Evolutionary conservation across 2,113 vertebrate species (phyloP), one percentile per base, ranked within the genome.

Genomic region (Cyprinodon tularosa): DNA sequence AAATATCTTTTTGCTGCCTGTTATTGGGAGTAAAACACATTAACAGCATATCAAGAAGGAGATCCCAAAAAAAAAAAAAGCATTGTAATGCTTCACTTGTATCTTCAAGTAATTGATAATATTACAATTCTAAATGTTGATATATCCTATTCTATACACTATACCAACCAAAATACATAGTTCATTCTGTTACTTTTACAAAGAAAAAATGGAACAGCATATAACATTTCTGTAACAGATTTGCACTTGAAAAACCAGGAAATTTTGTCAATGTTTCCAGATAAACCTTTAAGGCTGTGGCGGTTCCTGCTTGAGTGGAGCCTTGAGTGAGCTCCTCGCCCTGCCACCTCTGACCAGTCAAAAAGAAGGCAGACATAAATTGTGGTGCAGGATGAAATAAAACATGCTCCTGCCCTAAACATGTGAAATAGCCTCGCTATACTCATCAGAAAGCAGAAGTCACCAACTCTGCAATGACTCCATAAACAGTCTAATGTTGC

Each of bases 21-120:
- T 42, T 42, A 42, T 42, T 53, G 17, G 50, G 15, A 8, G 17
- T 20, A 12, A 53, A 53, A 53, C 20, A 17, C 4, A 17, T 53
- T 14, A 20, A 57, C 20, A 57, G 50, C 3, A 3, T 57, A 76
- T 75, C 60, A 67, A 75, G 72, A 15, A 22, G 36, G 13, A 36
- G 29, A 62, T 22, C 10, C 48, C 12, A 29, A 57, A 45, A 62
- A 37, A 64, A 44, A 17, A 47, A 12, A 70, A 14, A 66, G 29
- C 29, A 29, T 29, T 29, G 60, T 53, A 53, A 53, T 14, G 48
- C 17, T 53, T 12, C 17, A 12, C 48, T 53, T 53, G 48, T 53
- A 53, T 53, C 8, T 14, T 53, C 48, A 53, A 29, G 29, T 29
- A 29, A 29, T 29, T 29, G 29, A 29, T 29, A 29, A 29, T 29